Conservation (phyloP, 2,113 vertebrate genomes). For the Struthidea cinerea region DNA sequence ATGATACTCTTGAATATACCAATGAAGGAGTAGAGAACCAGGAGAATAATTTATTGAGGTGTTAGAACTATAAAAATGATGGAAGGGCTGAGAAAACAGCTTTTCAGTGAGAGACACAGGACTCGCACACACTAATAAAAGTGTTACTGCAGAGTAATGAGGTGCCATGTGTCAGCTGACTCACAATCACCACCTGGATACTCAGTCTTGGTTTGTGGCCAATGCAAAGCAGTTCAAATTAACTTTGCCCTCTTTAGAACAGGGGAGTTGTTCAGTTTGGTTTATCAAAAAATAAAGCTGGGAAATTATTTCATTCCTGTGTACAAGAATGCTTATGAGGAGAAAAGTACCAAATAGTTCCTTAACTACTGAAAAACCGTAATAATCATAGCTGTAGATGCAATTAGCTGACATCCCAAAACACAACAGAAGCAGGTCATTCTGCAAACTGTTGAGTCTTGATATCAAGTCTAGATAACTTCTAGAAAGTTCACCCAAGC, state of each 20-base stretch:
- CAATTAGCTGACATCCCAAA: neutral
- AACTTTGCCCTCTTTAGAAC: neutral
- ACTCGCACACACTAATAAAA: neutral
- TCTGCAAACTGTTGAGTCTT: neutral
- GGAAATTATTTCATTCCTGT: neutral
- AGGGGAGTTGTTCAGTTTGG: neutral
- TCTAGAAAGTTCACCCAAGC: neutral
- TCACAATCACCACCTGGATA: neutral
- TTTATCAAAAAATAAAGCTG: neutral
- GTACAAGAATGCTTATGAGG: neutral
- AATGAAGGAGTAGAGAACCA: neutral
- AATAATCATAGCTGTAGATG: neutral
- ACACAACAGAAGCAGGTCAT: neutral
- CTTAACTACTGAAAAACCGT: neutral
- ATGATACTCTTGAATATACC: neutral
- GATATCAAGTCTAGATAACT: neutral
- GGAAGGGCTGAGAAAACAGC: neutral
- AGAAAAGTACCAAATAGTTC: neutral
- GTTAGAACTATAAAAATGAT: neutral
- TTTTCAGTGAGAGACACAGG: neutral
- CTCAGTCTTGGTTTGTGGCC: neutral
- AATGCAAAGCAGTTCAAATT: neutral
- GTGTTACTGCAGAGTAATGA: neutral
- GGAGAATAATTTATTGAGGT: neutral
- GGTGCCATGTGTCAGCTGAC: neutral